Evolutionary conservation across 1,140 invertebrate species (phyloP), one percentile per base, ranked within the genome.

Genomic region (Cotesia typhae): DNA sequence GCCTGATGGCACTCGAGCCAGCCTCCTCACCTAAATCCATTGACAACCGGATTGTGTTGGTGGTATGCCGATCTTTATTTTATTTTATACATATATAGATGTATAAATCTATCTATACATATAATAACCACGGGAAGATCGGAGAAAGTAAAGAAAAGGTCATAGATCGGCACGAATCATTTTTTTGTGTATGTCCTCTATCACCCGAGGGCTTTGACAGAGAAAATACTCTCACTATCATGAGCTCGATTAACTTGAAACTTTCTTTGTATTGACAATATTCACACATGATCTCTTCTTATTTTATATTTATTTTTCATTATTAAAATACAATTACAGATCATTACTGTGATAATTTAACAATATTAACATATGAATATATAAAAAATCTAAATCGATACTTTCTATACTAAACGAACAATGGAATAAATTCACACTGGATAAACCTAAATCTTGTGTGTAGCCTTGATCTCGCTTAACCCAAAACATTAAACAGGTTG

Each of bases 121-220:
- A 52, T 52, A 17, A n/a, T 35, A 37, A 37, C 14, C n/a, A 35
- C 10, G 10, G 67, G 55, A 47, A 61, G 72, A 76, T 72, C 10
- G 79, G 83, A 84, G 83, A 85, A 85, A 85, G 83, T 78, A 73
- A 71, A 37, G 75, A 76, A 81, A 83, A 84, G 82, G 83, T 85
- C 80, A 81, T 75, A 83, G 83, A 81, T 84, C 78, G 72, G 68
- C 69, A 78, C 78, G 76, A 79, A 76, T 76, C 61, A 80, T 84
- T 82, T 82, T 82, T 80, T 77, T 70, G 70, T n/a, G 47, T 35
- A 38, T 72, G 68, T 64, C 67, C 66, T 60, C 35, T 52, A 63
- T 60, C 37, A 20, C 59, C 59, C 14, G 6, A 12, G 14, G 28
- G 37, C 9, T 5, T 57, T 59, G 28, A 41, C 36, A 60, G 12